Evolutionary conservation across 2,888 invertebrate genomes (phyloP).

Genomic region (Eupithecia subfuscata): DNA sequence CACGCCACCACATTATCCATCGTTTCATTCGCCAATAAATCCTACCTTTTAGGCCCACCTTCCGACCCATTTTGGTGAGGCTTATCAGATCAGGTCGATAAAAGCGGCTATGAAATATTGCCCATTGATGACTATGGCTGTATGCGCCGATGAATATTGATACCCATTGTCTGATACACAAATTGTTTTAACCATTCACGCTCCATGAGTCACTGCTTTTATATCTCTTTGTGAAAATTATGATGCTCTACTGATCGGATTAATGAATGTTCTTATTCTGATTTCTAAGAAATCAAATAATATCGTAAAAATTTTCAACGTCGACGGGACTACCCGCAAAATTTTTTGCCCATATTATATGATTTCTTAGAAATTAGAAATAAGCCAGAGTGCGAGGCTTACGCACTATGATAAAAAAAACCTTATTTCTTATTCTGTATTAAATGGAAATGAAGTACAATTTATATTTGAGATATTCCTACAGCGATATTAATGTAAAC

Average conservation of each 20-base stretch:
- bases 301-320: no score
- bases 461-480: no score
- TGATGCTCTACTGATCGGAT: not conserved
- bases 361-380: no score
- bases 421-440: no score
- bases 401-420: no score
- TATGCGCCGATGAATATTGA: slow-evolving; percentile 7
- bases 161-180: slow-evolving; percentile 5
- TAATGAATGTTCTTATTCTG: not conserved
- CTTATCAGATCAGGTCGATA: slow-evolving; percentile 14
- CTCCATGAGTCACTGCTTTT: slow-evolving; percentile 10
- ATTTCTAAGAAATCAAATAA: no score
- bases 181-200: not conserved
- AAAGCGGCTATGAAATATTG: slow-evolving; percentile 18
- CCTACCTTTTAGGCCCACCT: slow-evolving; percentile 6
- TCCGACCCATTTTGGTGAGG: slow-evolving; percentile 16
- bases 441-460: no score
- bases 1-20: slow-evolving; percentile 31
- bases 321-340: no score
- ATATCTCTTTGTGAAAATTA: not conserved
- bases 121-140: slow-evolving; percentile 8
- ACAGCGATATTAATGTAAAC: not conserved
- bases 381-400: no score
- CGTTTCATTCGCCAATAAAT: slow-evolving; percentile 23
- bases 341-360: no score